These are phyloP conservation scores for Myxocyprinus asiaticus DNA, from an alignment of 2,113 vertebrate genomes.

Conservation along the genomic window DNA sequence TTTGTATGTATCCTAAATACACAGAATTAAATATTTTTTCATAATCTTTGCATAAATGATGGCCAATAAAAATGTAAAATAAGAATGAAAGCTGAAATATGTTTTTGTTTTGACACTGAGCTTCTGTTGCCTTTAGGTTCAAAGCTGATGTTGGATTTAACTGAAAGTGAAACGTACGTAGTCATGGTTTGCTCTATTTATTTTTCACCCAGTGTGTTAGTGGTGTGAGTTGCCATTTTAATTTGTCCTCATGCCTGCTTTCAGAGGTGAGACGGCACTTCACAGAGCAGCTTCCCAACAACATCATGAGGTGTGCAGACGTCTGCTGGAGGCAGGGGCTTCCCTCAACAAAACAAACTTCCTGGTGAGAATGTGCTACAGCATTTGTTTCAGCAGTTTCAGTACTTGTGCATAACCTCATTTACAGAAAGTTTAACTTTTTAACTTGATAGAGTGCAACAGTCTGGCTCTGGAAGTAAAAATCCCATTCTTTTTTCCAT, in stretches of 20 bases:
- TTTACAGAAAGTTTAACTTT: no score
- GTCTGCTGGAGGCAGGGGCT: constrained; percentile 89
- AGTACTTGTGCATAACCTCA: no score
- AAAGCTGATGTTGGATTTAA: constrained; percentile 87
- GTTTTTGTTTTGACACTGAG: no score
- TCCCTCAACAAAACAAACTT: constrained; percentile 87
- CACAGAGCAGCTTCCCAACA: constrained; percentile 90
- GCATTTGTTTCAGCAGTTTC: not conserved
- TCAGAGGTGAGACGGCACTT: constrained; percentile 91
- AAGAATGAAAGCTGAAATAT: no score
- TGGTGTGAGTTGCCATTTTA: not conserved
- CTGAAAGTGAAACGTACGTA: constrained; percentile 88
- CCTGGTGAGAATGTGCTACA: constrained; percentile 74
- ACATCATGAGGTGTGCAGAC: constrained; percentile 83
- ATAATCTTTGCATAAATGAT: no score
- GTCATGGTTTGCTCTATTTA: not conserved
- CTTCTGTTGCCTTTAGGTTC: constrained; percentile 74
- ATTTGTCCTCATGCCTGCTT: not conserved
- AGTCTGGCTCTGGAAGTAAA: no score
- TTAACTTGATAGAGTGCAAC: not conserved
- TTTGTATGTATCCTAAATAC: no score
- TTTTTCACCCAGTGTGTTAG: not conserved
- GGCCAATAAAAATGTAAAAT: no score
- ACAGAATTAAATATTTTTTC: no score
- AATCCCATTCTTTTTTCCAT: no score